Conservation (phyloP, 1,140 invertebrate genomes). For the Bemisia tabaci region DNA sequence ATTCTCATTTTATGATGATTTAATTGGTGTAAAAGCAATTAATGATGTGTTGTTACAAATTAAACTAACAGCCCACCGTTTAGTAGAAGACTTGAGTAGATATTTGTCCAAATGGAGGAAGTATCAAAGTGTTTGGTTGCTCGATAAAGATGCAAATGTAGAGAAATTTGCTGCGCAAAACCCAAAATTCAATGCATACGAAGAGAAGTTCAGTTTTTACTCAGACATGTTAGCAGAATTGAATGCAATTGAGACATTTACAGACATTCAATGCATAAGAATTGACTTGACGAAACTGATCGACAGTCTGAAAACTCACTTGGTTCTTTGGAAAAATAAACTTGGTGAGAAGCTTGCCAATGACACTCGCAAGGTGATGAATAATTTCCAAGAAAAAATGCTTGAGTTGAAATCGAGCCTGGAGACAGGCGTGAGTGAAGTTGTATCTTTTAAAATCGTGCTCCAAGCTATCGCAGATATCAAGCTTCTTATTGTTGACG, state of each 20-base stretch:
- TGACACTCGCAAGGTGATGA: conserved; percentile 45
- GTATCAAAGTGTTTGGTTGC: conserved; percentile 64
- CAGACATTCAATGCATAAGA: conserved; percentile 46
- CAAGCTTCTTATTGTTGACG: conserved; percentile 52
- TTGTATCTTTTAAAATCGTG: conserved; percentile 70
- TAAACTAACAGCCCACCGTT: conserved; percentile 45
- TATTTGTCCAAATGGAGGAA: conserved; percentile 48
- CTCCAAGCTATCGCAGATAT: conserved; percentile 65
- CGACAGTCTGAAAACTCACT: conserved; percentile 45
- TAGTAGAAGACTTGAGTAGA: conserved; percentile 38
- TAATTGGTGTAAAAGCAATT: conserved; percentile 47
- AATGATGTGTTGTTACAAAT: conserved; percentile 49
- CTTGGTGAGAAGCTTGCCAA: conserved; percentile 44
- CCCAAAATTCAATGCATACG: conserved; percentile 56
- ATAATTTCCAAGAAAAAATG: conserved; percentile 26
- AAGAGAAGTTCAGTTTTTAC: conserved; percentile 73
- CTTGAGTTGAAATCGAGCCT: conserved; percentile 34
- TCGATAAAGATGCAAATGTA: conserved; percentile 57
- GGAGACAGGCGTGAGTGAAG: conserved; percentile 51
- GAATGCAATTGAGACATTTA: conserved; percentile 38
- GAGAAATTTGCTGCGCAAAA: conserved; percentile 58
- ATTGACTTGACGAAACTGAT: conserved; percentile 51
- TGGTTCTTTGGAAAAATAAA: conserved; percentile 51
- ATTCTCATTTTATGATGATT: conserved; percentile 62
- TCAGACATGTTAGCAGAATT: conserved; percentile 58